Evolutionary conservation across 2,113 vertebrate genomes (phyloP), one percentile per base, ranked within the genome.

Genomic region (Stigmatopora argus): DNA sequence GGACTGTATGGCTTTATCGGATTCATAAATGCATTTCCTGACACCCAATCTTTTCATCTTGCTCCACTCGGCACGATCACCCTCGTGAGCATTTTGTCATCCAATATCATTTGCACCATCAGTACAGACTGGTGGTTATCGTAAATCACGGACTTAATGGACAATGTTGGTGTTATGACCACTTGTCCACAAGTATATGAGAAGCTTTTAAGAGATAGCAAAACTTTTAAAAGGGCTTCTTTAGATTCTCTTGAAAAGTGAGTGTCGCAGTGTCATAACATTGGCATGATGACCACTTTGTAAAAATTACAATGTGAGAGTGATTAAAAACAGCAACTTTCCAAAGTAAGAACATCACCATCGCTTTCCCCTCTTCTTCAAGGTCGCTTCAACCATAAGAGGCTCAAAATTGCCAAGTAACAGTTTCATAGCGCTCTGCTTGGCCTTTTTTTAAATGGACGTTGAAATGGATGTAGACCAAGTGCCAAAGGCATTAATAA

Each of bases 401-500:
- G 21, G 3, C 19, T 26, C 19, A 4, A 53, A 14, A 56, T 56
- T 56, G 23, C 53, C 53, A 56, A 56, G 23, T 31, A 53, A 21
- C n/a, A 13, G 51, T 23, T 56, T 14, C 23, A 56, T 23, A 31
- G 23, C 14, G 23, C 13, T 6, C 31, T 31, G 53, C 23, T 31
- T 31, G 7, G 23, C 23, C 13, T 31, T 31, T 31, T 56, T 31
- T 56, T 56, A 23, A 31, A 56, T 55, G 52, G 52, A 55, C 52
- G 5, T 26, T 26, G 5, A 56, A 53, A 23, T 52, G 51, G 53
- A 23, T 23, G 10, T 13, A 66, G 59, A 64, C 58, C 62, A 62
- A 74, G 31, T 62, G 47, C 63, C 26, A 62, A 72, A 66, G 56
- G 58, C 67, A 70, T 80, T 64, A 73, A 52, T 75, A 59, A 67